These are phyloP conservation scores for Pristis pectinata DNA, from an alignment of 2,797 vertebrate genomes.

Conservation along the genomic window DNA sequence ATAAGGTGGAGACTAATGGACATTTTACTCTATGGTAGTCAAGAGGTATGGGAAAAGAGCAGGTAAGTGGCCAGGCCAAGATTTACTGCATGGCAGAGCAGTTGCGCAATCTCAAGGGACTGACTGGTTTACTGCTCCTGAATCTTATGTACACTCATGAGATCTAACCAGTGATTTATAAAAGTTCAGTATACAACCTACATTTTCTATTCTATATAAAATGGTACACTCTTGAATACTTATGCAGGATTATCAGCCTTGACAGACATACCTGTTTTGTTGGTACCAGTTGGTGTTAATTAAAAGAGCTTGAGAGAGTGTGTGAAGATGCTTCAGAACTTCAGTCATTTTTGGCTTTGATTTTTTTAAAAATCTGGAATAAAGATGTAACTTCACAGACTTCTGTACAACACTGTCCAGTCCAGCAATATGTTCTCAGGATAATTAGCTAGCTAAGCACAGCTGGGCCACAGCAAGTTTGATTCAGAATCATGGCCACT, in stretches of 20 bases:
- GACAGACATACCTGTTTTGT: too few relatives aligned
- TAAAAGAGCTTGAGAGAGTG: neutral
- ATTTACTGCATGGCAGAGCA: too few relatives aligned
- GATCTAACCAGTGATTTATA: neutral
- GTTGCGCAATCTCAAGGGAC: too few relatives aligned
- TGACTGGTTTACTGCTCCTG: too few relatives aligned
- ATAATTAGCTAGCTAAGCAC: neutral
- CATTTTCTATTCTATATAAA: neutral
- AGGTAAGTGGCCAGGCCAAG: too few relatives aligned
- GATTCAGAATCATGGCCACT: neutral
- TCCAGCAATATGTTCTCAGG: slow-evolving; percentile 9
- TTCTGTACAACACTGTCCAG: neutral
- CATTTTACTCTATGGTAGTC: too few relatives aligned
- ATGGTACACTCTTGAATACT: neutral
- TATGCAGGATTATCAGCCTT: too few relatives aligned
- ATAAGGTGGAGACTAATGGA: too few relatives aligned
- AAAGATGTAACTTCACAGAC: slow-evolving; percentile 21
- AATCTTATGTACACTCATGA: too few relatives aligned
- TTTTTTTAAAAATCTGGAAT: neutral
- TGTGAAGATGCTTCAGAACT: neutral
- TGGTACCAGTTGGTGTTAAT: neutral
- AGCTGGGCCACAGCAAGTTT: neutral
- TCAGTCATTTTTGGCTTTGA: neutral
- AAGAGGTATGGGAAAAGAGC: too few relatives aligned
- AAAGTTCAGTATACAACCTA: neutral